Base-by-base conservation (phyloP, 2,797 vertebrate genomes). In the Echiichthys vipera region DNA sequence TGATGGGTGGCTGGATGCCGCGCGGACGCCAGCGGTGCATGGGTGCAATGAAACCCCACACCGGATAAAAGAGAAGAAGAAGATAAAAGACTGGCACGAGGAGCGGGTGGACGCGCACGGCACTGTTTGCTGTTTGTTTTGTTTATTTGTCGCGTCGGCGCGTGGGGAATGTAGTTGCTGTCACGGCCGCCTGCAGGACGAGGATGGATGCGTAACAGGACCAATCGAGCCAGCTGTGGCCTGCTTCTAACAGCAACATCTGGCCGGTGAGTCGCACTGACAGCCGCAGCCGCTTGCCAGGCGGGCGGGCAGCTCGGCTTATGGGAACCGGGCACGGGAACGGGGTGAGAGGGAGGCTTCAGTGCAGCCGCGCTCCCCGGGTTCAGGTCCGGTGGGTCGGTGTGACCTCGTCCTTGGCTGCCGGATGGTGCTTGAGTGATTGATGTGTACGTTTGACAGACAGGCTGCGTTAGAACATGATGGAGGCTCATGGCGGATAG, bases 201-300 rank as follows among this genome's bases (percentile, higher is more conserved):
- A 77, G 74, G 83, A 92, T 91, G 90, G 84, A 90, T 62, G 90
- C 81, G 62, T 91, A 87, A 90, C 82, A 61, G 90, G 64, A 82
- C 82, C 76, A 78, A 87, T 61, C 71, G 70, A 88, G 81, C 90
- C 92, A 92, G 90, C 91, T 89, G 90, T 90, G 91, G 92, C 90
- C 92, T 89, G 88, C 86, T 77, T 71, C 78, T 66, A 45, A 82
- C 88, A 36, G 78, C 84, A 88, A 92, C 91, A 94, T 92, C 92
- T 94, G 93, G 91, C 88, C 78, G 89, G 90, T 90, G 85, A 92
- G 91, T 90, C 57, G 66, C 76, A 2, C 84, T 56, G 74, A 69
- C 78, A 71, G 70, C 73, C 61, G 75, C 64, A 59, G 80, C 74
- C 53, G 83, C 69, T 64, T 24, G 50, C 22, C 62, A 20, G 59